Evolutionary conservation across 2,797 vertebrate genomes (phyloP), one percentile per base, ranked within the genome.

Genomic region (Catharus ustulatus): DNA sequence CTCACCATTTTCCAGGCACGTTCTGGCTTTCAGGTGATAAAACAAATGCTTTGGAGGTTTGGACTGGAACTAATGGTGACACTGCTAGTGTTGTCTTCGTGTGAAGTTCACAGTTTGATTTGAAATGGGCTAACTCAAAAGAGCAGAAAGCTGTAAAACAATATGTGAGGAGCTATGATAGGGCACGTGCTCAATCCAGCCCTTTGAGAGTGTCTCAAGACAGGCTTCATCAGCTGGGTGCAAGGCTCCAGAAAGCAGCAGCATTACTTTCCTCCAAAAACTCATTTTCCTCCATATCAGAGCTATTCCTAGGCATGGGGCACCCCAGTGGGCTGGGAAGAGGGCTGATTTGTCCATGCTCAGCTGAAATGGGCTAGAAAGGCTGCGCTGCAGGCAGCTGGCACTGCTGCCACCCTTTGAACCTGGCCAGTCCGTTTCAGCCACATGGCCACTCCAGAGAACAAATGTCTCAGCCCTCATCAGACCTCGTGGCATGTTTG

Each of bases 41-140:
- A 94, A 90, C 69, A 92, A 89, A 90, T 49, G 67, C 73, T 91
- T 58, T 84, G 34, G 71, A 79, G 81, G 22, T 89, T 92, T 95
- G 80, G 87, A 84, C 62, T 88, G 93, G 80, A 90, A 51, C 76
- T 75, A 89, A 85, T 55, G 66, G 45, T 64, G 34, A 62, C n/a
- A 14, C 42, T 90, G 24, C 22, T 62, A 48, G 30, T 8, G n/a
- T 78, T 76, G 51, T 68, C 68, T 71, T 72, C 18, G 6, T 34
- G 30, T 72, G 67, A 72, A 61, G 34, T 29, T 81, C 46, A 46
- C 13, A 5, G 83, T 24, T 78, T 62, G 59, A 38, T 86, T 64
- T 89, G 49, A 89, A 82, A 52, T 24, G 34, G 24, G 12, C 16
- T 42, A 45, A 40, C 40, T 40, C 11, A 16, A 48, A 85, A 62